Evolutionary conservation across 2,888 invertebrate species (phyloP), one percentile per base, ranked within the genome.

Genomic region (Cylindroiulus punctatus): DNA sequence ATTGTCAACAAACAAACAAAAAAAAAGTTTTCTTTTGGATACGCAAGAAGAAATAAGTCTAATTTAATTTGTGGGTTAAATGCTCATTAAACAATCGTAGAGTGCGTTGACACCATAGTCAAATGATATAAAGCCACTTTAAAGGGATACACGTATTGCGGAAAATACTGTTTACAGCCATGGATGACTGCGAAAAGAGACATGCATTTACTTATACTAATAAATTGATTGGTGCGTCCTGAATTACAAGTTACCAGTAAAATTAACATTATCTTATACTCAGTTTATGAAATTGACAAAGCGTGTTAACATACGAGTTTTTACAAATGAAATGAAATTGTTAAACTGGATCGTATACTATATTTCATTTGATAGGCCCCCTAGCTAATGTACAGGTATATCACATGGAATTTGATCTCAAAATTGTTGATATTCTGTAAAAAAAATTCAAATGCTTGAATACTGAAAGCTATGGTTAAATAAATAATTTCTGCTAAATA

Each of bases 41-140:
- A 52, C 52, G 52, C 52, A 52, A 52, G 52, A n/a, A 52, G n/a
- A n/a, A 52, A n/a, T 52, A 52, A 19, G n/a, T n/a, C 19, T 52
- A 52, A 52, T 52, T 52, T 52, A 52, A 52, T 52, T 52, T 52
- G 52, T n/a, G 52, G 52, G 52, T 52, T 52, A 52, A 52, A 52
- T 3, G 52, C n/a, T 52, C 52, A 52, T 52, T 52, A 52, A 52
- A 52, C 19, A 52, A 52, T 52, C 8, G 52, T 52, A 4, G 52
- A 52, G 52, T 52, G 52, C 52, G n/a, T 52, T 52, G 52, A 52
- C 52, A 52, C 52, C n/a, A 52, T 52, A 52, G 52, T n/a, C n/a
- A 52, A 52, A n/a, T 52, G 52, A 14, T 52, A 52, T n/a, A n/a
- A 52, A 52, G 52, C 5, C 52, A 52, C 52, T 52, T 44, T 44